Evolutionary conservation across 2,888 invertebrate species (phyloP).

Genomic region (Aphidius colemani): DNA sequence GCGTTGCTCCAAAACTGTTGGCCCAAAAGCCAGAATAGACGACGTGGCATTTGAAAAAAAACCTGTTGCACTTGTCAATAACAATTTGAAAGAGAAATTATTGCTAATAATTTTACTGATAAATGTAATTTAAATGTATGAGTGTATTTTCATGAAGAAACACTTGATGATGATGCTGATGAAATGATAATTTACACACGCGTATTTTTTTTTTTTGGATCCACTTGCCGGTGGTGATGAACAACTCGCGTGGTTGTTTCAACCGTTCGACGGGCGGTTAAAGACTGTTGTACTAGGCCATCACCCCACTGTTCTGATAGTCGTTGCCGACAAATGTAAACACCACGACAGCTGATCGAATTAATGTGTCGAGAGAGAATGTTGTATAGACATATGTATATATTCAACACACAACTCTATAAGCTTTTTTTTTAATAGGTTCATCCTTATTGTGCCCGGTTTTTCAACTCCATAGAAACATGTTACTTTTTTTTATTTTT

Average conservation of each 20-base stretch:
- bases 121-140: neutral
- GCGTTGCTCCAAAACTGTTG: constrained; percentile 13
- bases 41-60: constrained; percentile 27
- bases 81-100: neutral
- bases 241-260: constrained; percentile 30
- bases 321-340: constrained; percentile 45
- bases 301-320: neutral
- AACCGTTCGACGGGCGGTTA: constrained; percentile 43
- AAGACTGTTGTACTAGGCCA: constrained; percentile 37
- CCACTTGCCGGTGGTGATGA: neutral
- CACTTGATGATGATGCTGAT: neutral
- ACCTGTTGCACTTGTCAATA: constrained; percentile 33
- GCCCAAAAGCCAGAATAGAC: constrained; percentile 1
- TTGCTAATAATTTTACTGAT: neutral
- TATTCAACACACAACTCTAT: neutral
- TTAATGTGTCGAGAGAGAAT: constrained; percentile 5
- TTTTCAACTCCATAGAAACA: neutral
- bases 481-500: neutral
- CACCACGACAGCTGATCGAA: constrained; percentile 47
- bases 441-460: neutral
- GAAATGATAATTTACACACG: neutral
- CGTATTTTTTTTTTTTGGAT: no score
- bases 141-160: neutral
- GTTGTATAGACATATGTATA: neutral
- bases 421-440: neutral